Percentiles rank a stretch among this genome's conserved stretches.
Evolutionary conservation across 2,113 vertebrate species (phyloP).

Genomic region (Barnardius zonarius): DNA sequence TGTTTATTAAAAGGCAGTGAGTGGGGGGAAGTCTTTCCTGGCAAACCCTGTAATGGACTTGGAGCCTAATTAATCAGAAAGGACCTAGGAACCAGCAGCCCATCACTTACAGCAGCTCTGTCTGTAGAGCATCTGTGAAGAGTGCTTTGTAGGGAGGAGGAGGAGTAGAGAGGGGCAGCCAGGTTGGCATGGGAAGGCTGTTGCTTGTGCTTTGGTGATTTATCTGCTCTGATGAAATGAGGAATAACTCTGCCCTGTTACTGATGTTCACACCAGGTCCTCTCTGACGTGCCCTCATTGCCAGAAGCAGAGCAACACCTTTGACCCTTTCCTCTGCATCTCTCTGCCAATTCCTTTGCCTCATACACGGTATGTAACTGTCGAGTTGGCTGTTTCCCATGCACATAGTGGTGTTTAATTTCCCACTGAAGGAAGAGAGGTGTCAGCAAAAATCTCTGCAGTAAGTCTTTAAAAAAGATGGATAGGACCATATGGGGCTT

Average conservation of each 20-base stretch:
- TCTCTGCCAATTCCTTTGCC: slow-evolving; percentile 95
- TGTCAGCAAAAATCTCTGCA: background rate
- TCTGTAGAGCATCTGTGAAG: background rate
- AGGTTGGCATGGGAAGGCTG: background rate
- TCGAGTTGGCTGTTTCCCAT: background rate
- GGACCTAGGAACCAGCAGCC: background rate
- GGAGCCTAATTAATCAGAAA: background rate
- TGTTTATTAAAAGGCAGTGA: background rate
- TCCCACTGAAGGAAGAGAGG: background rate
- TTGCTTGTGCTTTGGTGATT: background rate
- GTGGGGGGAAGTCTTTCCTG: background rate
- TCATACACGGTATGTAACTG: slow-evolving; percentile 84
- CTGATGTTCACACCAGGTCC: slow-evolving; percentile 76
- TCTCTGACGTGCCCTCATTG: slow-evolving; percentile 97
- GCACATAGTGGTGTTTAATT: background rate
- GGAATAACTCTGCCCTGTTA: background rate
- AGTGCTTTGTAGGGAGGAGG: background rate
- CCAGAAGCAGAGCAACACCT: slow-evolving; percentile 98
- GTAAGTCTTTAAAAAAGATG: background rate
- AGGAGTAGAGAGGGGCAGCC: background rate
- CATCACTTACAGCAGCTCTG: background rate
- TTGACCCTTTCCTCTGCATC: slow-evolving; percentile 97
- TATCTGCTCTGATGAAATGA: background rate
- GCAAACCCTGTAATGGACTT: background rate
- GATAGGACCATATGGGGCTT: background rate